These are phyloP conservation scores for Melanotaenia parkinsoni DNA, from an alignment of 2,797 vertebrate species.

Conservation along the genomic window DNA sequence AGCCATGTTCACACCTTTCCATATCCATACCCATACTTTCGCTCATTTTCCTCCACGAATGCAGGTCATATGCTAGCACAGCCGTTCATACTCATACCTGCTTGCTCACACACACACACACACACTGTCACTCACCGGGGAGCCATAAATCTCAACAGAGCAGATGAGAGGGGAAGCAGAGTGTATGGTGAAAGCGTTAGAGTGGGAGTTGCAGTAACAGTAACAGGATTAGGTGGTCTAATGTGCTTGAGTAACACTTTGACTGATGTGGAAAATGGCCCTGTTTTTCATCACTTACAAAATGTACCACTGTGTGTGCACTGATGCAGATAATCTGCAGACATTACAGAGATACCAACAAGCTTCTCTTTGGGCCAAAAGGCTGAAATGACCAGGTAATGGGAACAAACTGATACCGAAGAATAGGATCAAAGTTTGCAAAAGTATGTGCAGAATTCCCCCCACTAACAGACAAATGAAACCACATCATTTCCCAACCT, in stretches of 20 bases:
- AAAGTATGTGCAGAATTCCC: conserved; percentile 20
- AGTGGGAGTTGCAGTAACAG: conserved; percentile 66
- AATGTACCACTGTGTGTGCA: conserved; percentile 15
- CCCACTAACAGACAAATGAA: conserved; percentile 17
- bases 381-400: conserved; percentile 1
- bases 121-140: conserved; percentile 38
- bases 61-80: conserved; percentile 17
- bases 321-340: conserved; percentile 28
- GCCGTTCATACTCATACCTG: conserved; percentile 28
- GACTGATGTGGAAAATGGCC: conserved; percentile 49
- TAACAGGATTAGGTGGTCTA: conserved; percentile 74
- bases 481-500: conserved; percentile 29
- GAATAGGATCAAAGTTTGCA: neutral
- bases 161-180: conserved; percentile 68
- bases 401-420: conserved; percentile 2
- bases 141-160: conserved; percentile 66
- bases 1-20: conserved; percentile 53
- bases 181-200: conserved; percentile 73
- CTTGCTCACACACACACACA: conserved; percentile 27
- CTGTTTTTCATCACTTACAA: conserved; percentile 65
- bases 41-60: conserved; percentile 25
- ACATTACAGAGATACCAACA: neutral
- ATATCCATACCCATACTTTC: conserved; percentile 27
- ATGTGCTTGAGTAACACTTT: conserved; percentile 53
- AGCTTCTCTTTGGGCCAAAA: neutral